Conservation (phyloP, 2,888 invertebrate genomes). For the Drosophila macrospina region DNA sequence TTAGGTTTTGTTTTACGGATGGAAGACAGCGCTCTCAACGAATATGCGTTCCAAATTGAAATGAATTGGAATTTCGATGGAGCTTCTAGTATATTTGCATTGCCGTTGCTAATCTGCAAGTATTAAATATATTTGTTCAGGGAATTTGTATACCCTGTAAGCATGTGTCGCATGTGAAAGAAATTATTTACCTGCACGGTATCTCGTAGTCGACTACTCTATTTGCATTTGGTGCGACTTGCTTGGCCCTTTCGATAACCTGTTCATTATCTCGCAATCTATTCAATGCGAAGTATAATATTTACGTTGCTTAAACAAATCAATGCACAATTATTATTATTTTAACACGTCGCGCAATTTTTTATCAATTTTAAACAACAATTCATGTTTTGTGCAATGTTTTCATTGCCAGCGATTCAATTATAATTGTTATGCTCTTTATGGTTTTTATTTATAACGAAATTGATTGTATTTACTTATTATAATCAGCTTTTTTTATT, state of each 20-base stretch:
- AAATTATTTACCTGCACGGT: too few relatives aligned
- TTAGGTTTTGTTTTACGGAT: too few relatives aligned
- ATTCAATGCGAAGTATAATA: background rate
- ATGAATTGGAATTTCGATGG: too few relatives aligned
- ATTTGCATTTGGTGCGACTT: too few relatives aligned
- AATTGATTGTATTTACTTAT: background rate
- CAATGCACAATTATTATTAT: conserved; percentile 4
- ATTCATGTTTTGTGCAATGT: background rate
- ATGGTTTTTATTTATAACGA: background rate
- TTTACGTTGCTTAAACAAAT: background rate
- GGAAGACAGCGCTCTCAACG: too few relatives aligned
- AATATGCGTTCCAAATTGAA: too few relatives aligned
- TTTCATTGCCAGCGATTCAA: conserved; percentile 1
- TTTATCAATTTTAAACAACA: conserved; percentile 1
- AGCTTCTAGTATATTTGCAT: too few relatives aligned
- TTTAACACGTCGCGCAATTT: background rate
- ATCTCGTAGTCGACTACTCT: background rate
- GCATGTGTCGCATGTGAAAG: too few relatives aligned
- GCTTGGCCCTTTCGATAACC: too few relatives aligned
- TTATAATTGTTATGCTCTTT: conserved; percentile 4
- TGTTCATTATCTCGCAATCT: background rate
- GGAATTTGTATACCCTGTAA: too few relatives aligned
- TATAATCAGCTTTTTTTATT: background rate
- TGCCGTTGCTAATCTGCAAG: too few relatives aligned
- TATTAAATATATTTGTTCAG: too few relatives aligned